Percentiles rank a stretch among this genome's conserved stretches.
These are phyloP conservation scores for Poeciliopsis presidionis DNA, from an alignment of 2,797 vertebrate species.

Conservation along the genomic window DNA sequence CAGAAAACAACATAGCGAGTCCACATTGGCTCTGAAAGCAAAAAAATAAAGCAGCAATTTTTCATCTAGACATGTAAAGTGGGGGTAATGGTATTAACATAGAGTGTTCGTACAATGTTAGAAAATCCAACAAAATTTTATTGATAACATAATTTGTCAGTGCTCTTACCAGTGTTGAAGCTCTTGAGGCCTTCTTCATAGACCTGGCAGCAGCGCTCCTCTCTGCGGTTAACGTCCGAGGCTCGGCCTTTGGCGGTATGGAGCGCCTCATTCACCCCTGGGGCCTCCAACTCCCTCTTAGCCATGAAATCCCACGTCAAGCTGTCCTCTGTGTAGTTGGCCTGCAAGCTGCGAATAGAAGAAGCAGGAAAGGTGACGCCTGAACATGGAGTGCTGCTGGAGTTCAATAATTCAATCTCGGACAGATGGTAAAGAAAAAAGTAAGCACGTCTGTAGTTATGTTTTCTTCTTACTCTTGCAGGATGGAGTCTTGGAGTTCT, in stretches of 20 bases:
- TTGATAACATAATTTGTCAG: not conserved
- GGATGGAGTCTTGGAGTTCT: conserved; percentile 89
- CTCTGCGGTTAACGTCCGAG: conserved; percentile 78
- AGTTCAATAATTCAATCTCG: not conserved
- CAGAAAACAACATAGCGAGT: conserved; percentile 88
- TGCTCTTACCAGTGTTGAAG: conserved; percentile 83
- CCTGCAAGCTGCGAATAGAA: conserved; percentile 82
- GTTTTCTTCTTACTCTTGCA: conserved; percentile 85
- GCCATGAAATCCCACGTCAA: conserved; percentile 94
- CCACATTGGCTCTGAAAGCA: conserved; percentile 89
- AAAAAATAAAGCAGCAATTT: conserved; percentile 34
- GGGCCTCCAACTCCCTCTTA: conserved; percentile 84
- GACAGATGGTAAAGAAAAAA: not conserved
- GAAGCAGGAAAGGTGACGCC: not conserved
- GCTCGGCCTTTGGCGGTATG: conserved; percentile 81
- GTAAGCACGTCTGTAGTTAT: not conserved
- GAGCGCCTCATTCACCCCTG: conserved; percentile 71
- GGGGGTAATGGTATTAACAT: not conserved
- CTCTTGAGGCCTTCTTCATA: conserved; percentile 89
- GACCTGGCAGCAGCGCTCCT: conserved; percentile 88
- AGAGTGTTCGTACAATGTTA: not conserved
- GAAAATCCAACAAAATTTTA: not conserved
- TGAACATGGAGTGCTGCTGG: not conserved
- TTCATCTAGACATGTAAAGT: not conserved
- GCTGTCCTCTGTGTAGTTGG: conserved; percentile 81